Conservation (phyloP, 1,140 invertebrate genomes). For the Anoplophora glabripennis region DNA sequence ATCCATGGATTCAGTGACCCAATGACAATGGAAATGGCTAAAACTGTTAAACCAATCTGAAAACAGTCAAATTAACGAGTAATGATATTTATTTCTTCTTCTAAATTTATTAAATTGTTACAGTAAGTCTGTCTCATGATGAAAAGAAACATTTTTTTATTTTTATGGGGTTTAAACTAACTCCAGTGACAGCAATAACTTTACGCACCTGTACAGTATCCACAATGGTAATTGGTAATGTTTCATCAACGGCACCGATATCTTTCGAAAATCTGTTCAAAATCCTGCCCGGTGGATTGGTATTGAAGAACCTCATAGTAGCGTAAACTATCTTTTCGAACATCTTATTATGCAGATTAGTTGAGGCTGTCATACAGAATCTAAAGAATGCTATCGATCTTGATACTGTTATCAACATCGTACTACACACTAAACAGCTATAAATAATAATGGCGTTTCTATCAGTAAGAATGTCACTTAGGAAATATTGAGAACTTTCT, state of each 20-base stretch:
- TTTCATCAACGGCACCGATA: conserved; percentile 78
- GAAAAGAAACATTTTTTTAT: too few species aligned
- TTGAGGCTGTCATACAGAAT: conserved; percentile 64
- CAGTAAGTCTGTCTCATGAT: too few species aligned
- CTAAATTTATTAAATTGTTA: too few species aligned
- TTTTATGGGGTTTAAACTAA: too few species aligned
- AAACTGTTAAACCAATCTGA: conserved; percentile 25
- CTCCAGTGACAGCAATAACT: neutral
- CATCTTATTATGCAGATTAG: conserved; percentile 74
- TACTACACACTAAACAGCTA: conserved; percentile 44
- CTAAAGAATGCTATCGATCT: conserved; percentile 71
- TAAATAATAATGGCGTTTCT: conserved; percentile 44
- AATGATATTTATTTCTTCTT: too few species aligned
- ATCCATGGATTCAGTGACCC: conserved; percentile 69
- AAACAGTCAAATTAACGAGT: too few species aligned
- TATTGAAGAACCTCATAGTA: conserved; percentile 86
- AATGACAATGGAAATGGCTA: conserved; percentile 21
- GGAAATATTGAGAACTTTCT: neutral
- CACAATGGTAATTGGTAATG: conserved; percentile 60
- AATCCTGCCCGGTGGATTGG: conserved; percentile 76
- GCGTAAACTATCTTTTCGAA: conserved; percentile 77
- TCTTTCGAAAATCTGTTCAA: conserved; percentile 74
- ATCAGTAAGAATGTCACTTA: conserved; percentile 24
- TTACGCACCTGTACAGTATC: conserved; percentile 46
- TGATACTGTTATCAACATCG: conserved; percentile 56